phyloP scores from a whole-genome alignment of 2,888 invertebrate species.

The Drosophila koepferae region DNA sequence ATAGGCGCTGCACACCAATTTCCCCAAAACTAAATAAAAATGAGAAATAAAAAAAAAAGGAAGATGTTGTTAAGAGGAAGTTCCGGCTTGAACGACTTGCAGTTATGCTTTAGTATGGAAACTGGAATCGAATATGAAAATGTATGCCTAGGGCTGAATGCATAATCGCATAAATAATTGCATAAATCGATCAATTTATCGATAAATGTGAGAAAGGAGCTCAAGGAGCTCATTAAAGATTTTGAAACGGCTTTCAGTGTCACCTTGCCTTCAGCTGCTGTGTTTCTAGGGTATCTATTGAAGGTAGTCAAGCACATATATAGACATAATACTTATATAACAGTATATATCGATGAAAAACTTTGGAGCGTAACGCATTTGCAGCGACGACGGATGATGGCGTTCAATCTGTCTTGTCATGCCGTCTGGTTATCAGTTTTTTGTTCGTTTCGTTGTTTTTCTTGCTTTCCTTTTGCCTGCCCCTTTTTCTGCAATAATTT shows the following conservation, averaged over 20 bases:
- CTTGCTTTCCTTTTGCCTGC: no score
- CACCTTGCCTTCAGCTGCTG: no score
- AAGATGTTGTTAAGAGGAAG: neutral
- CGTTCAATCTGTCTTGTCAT: constrained; percentile 66
- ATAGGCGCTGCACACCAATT: constrained; percentile 39
- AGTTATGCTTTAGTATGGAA: neutral
- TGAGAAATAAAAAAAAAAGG: constrained; percentile 22
- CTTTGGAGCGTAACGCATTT: constrained; percentile 66
- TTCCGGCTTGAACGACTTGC: neutral
- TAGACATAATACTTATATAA: neutral
- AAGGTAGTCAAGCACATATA: neutral
- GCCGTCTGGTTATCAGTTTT: constrained; percentile 41
- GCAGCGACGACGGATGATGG: constrained; percentile 19
- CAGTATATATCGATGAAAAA: constrained; percentile 34
- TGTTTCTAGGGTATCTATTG: neutral
- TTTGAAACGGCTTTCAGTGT: no score
- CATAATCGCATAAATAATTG: no score
- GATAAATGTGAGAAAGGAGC: neutral
- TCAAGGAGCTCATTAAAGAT: no score
- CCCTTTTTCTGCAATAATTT: constrained; percentile 60
- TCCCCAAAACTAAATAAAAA: constrained; percentile 33
- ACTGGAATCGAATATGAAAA: neutral
- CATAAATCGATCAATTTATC: neutral
- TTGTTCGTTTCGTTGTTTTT: no score
- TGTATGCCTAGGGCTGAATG: neutral